phyloP scores from a whole-genome alignment of 37 sponge, comb jelly and placozoan genomes.

The Oopsacas minuta region DNA sequence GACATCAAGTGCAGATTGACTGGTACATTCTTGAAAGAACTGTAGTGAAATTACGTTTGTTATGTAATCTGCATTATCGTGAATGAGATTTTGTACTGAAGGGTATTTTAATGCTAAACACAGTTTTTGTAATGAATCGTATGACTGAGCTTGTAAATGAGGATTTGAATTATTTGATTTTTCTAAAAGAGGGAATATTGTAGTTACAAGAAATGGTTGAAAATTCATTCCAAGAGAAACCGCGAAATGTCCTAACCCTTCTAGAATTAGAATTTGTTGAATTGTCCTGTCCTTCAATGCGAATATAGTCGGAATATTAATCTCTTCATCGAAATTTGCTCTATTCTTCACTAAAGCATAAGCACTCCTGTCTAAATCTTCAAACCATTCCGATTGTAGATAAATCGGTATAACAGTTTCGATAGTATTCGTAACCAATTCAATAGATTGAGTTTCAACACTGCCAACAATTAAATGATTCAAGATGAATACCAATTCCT shows the following conservation, averaged over 20 bases:
- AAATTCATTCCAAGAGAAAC: not conserved
- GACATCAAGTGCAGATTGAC: not conserved
- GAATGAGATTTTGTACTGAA: not conserved
- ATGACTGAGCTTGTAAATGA: not conserved
- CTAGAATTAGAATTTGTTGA: not conserved
- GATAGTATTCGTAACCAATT: not conserved
- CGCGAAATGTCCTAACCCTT: not conserved
- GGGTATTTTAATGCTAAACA: not conserved
- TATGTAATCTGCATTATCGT: not conserved
- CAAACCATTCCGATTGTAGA: not conserved
- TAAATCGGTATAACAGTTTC: not conserved
- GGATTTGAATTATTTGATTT: conserved; percentile 4
- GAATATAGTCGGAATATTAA: not conserved
- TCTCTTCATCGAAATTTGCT: not conserved
- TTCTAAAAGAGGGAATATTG: not conserved
- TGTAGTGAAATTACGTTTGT: not conserved
- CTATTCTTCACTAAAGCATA: not conserved
- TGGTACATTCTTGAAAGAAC: conserved; percentile 15
- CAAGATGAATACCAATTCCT: not conserved
- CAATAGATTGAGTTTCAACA: not conserved
- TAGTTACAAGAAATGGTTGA: not conserved
- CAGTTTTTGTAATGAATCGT: not conserved
- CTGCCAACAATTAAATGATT: not conserved
- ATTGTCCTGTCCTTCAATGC: not conserved
- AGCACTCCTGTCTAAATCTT: not conserved